Percentiles rank a stretch among this genome's conserved stretches.
Conservation (phyloP, 2,888 invertebrate genomes). For the Crossocerus cetratus region DNA sequence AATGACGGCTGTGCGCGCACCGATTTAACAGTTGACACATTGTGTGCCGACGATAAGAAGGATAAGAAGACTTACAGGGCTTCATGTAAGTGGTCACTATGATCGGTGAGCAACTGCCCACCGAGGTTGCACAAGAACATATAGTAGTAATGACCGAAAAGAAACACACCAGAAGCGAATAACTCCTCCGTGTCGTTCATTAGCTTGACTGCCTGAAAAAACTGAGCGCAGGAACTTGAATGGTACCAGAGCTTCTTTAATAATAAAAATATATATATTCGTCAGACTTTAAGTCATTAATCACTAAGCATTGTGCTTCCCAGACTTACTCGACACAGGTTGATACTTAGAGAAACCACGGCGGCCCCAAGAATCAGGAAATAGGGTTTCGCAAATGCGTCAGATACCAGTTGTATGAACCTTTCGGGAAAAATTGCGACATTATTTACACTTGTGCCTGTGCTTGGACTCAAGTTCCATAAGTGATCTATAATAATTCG, state of each 20-base stretch:
- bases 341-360: conserved; percentile 18
- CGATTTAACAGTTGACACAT: no score
- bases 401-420: conserved; percentile 6
- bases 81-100: conserved; percentile 3
- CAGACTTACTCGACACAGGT: conserved; percentile 27
- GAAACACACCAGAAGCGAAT: neutral
- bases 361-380: neutral
- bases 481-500: neutral
- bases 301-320: neutral
- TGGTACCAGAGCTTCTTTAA: neutral
- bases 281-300: neutral
- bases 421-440: neutral
- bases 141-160: conserved; percentile 8
- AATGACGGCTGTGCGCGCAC: no score
- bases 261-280: neutral
- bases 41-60: no score
- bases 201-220: neutral
- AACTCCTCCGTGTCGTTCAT: conserved; percentile 3
- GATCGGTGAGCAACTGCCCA: conserved; percentile 23
- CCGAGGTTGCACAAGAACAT: conserved; percentile 11
- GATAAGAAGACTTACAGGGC: conserved; percentile 22
- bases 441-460: no score
- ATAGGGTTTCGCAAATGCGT: conserved; percentile 13
- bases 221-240: neutral
- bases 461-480: no score